Evolutionary conservation across 2,888 invertebrate species (phyloP).

Genomic region (Himalopsyche anomala): DNA sequence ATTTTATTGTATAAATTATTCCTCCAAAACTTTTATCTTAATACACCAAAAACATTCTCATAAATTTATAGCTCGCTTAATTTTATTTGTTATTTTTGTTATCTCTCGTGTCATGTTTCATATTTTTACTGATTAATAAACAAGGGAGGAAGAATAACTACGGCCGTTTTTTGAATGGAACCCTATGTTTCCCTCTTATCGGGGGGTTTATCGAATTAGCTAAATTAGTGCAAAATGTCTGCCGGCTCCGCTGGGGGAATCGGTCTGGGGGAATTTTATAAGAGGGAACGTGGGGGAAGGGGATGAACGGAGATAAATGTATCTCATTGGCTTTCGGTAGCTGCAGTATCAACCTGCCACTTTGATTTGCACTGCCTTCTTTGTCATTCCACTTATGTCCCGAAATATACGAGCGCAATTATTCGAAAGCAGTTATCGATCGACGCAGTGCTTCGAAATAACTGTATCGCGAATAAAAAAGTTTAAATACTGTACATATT

Average conservation of each 20-base stretch:
- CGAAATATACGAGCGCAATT: no score
- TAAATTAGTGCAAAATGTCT: conserved; percentile 55
- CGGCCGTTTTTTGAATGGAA: background rate
- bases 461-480: no score
- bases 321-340: conserved; percentile 57
- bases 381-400: conserved; percentile 28
- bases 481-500: no score
- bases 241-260: conserved; percentile 31
- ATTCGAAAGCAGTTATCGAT: background rate
- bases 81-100: background rate
- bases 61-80: background rate
- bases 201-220: conserved; percentile 45
- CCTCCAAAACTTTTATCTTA: no score
- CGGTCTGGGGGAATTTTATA: conserved; percentile 26
- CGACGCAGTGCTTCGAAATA: background rate
- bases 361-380: conserved; percentile 36
- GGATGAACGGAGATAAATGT: conserved; percentile 42
- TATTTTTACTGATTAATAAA: conserved; percentile 22
- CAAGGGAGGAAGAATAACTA: background rate
- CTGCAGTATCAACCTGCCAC: conserved; percentile 50
- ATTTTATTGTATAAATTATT: no score
- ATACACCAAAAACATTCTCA: background rate
- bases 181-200: background rate
- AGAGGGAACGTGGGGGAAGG: background rate
- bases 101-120: conserved; percentile 9